Evolutionary conservation across 1,140 invertebrate species (phyloP).

Genomic region (Papilio glaucus): DNA sequence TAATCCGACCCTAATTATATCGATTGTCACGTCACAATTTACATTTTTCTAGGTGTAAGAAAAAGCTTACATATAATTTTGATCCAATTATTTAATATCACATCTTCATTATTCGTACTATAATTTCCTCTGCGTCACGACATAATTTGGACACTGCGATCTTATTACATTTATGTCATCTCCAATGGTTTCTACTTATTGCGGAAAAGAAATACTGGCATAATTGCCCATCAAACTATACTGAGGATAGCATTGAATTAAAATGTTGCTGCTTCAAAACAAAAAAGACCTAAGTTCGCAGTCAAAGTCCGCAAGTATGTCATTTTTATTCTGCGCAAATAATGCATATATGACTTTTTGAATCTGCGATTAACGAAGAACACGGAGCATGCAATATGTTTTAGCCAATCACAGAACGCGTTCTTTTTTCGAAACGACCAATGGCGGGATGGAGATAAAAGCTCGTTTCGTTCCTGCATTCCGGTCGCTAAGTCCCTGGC

Average conservation of each 20-base stretch:
- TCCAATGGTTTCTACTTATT: constrained; percentile 42
- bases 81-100: constrained; percentile 5
- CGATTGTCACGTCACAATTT: too few species aligned
- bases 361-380: constrained; percentile 61
- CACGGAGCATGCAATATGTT: constrained; percentile 65
- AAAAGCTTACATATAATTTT: neutral
- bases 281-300: constrained; percentile 42
- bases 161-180: constrained; percentile 39
- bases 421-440: constrained; percentile 75
- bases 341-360: constrained; percentile 56
- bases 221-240: constrained; percentile 51
- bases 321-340: constrained; percentile 43
- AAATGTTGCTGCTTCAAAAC: constrained; percentile 36
- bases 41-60: too few species aligned
- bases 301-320: constrained; percentile 39
- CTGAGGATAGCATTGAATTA: constrained; percentile 36
- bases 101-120: constrained; percentile 32
- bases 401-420: constrained; percentile 66
- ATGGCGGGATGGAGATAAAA: constrained; percentile 68
- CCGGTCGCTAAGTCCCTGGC: constrained; percentile 53
- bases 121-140: constrained; percentile 31
- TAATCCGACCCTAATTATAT: too few species aligned
- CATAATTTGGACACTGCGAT: constrained; percentile 28
- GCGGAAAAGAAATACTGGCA: constrained; percentile 58
- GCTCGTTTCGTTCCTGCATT: constrained; percentile 56